Base-by-base conservation (phyloP, 2,797 vertebrate genomes). In the Cirrhinus mrigala region DNA sequence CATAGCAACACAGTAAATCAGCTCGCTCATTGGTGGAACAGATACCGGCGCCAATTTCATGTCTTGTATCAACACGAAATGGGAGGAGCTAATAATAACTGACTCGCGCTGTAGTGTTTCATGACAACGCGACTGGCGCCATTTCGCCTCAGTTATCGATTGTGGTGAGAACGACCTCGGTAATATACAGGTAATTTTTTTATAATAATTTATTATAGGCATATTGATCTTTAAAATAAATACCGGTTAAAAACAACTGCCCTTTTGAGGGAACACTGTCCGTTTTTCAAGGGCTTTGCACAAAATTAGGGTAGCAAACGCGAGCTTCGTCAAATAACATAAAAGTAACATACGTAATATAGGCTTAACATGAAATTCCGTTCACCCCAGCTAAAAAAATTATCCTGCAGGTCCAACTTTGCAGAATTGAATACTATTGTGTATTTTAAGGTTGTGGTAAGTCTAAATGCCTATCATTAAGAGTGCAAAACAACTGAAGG, bases 371-470 rank as follows among this genome's bases (percentile, higher is more conserved):
- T 6, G 6, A 56, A 46, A 66, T 79, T 4, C 33, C 10, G 66
- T 12, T 29, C 14, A 64, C 24, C 5, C 60, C 1, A 64, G 27
- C 62, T 9, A 29, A 29, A 66, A 66, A 16, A 33, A 1, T 33
- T 44, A 50, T 64, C 40, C 44, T 66, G 24, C 50, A 22, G 44
- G 33, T 69, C 33, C 29, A 18, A 40, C 66, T 69, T 40, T 40
- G 9, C 18, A 40, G 8, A 3, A 11, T 50, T 66, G 60, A 7
- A 58, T 6, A 77, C n/a, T 64, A 60, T 60, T 29, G 40, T 66
- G 24, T 22, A 80, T 68, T 68, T 80, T 66, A 79, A 68, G 62
- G 20, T 29, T 80, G 62, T 52, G 18, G 60, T 33, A 48, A 50
- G 24, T 20, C 10, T 20, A 22, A 50, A 66, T 66, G 24, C 12